A percentile compares a stretch with the other conserved stretches of the same genome.
Conservation (phyloP, 2,888 invertebrate genomes). For the Parnassius glacialis region DNA sequence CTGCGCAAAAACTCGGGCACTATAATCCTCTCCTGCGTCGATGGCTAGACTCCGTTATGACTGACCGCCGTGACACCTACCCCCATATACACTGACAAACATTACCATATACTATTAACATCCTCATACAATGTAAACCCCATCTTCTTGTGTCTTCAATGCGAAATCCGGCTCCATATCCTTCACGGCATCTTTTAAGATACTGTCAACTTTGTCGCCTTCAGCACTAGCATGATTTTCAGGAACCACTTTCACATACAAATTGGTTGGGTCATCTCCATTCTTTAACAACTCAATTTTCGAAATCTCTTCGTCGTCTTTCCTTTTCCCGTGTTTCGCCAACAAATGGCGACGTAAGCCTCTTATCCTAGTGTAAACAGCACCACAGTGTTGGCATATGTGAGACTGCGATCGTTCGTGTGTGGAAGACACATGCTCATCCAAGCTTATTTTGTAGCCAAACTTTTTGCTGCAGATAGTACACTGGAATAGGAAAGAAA, state of each 20-base stretch:
- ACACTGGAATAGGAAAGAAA: constrained; percentile 51
- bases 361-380: constrained; percentile 53
- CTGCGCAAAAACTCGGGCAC: too few relatives aligned
- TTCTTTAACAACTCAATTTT: background rate
- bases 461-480: constrained; percentile 64
- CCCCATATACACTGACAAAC: too few relatives aligned
- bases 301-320: constrained; percentile 6
- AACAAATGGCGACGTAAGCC: constrained; percentile 57
- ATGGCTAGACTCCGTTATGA: too few relatives aligned
- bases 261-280: background rate
- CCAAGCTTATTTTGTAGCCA: constrained; percentile 64
- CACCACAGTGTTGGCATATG: constrained; percentile 54
- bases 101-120: too few relatives aligned
- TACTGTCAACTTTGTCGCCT: constrained; percentile 2
- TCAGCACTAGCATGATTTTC: background rate
- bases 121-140: background rate
- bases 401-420: constrained; percentile 56
- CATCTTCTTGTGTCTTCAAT: background rate
- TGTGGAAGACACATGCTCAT: constrained; percentile 58
- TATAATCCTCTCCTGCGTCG: too few relatives aligned
- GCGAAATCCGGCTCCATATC: background rate
- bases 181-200: background rate
- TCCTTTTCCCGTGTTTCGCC: constrained; percentile 48
- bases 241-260: background rate
- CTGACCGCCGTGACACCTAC: too few relatives aligned